Evolutionary conservation across 2,797 vertebrate species (phyloP).

Genomic region (Megaceryle alcyon): DNA sequence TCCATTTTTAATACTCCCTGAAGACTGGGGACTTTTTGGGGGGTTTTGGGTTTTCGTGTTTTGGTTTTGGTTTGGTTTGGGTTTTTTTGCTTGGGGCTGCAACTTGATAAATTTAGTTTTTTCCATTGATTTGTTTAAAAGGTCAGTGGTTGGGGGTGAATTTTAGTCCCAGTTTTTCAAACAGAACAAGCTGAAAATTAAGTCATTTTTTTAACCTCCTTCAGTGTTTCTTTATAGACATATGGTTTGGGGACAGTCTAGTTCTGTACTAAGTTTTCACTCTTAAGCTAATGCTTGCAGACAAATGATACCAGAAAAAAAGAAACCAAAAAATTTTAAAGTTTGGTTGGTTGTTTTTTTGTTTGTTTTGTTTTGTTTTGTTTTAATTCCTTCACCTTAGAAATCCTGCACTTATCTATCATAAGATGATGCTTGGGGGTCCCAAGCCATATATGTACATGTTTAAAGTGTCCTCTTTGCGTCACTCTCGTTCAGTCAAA

Average conservation of each 20-base stretch:
- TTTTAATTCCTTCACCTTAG: not conserved
- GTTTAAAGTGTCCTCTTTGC: constrained; percentile 23
- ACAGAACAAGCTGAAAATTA: not conserved
- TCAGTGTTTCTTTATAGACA: not conserved
- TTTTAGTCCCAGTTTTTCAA: not conserved
- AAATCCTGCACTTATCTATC: not conserved
- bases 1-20: not conserved
- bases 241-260: not conserved
- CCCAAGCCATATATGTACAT: not conserved
- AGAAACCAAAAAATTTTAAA: not conserved
- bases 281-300: not conserved
- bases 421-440: not conserved
- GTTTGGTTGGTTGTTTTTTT: no score
- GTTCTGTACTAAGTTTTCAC: not conserved
- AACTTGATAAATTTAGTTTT: constrained; percentile 6
- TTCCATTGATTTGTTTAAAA: not conserved
- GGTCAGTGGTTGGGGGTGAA: not conserved
- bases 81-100: not conserved
- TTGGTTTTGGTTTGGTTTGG: not conserved
- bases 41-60: not conserved
- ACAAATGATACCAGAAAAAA: not conserved
- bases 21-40: not conserved
- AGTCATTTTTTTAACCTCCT: not conserved
- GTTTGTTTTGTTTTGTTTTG: not conserved
- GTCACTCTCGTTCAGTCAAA: not conserved